Evolutionary conservation across 1,140 invertebrate genomes (phyloP).

Genomic region (Kradibia gibbosae): DNA sequence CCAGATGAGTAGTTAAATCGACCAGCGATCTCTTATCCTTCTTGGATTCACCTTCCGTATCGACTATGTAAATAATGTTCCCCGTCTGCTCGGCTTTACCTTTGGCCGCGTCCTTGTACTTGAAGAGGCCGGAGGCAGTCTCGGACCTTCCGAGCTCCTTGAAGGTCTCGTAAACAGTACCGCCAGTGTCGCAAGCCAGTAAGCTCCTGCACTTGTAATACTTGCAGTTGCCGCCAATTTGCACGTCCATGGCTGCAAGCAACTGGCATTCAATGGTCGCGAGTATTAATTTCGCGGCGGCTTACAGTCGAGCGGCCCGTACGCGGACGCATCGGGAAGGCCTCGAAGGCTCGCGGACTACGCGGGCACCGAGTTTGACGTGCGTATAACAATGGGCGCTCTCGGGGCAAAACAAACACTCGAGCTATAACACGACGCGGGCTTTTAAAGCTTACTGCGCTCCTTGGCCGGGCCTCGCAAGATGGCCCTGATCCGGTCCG

Average conservation of each 20-base stretch:
- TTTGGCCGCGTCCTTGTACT: not conserved
- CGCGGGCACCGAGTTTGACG: no score
- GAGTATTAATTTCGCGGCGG: not conserved
- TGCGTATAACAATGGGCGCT: no score
- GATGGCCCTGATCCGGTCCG: no score
- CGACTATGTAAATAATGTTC: conserved; percentile 33
- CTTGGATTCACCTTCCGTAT: not conserved
- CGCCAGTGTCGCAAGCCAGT: conserved; percentile 40
- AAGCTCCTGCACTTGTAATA: conserved; percentile 47
- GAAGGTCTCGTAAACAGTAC: conserved; percentile 45
- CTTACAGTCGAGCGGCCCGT: no score
- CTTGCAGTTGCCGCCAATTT: conserved; percentile 26
- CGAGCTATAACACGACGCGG: no score
- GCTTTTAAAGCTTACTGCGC: no score
- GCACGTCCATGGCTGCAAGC: conserved; percentile 15
- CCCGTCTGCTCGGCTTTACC: not conserved
- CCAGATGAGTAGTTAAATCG: conserved; percentile 40
- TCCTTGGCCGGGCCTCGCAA: no score
- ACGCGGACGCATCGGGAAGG: no score
- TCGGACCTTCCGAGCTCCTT: not conserved
- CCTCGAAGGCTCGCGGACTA: no score
- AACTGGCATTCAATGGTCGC: not conserved
- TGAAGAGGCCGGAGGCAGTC: not conserved
- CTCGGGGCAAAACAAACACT: no score
- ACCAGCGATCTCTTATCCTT: not conserved